These are phyloP conservation scores for Ictalurus furcatus DNA, from an alignment of 2,113 vertebrate genomes.

Conservation along the genomic window DNA sequence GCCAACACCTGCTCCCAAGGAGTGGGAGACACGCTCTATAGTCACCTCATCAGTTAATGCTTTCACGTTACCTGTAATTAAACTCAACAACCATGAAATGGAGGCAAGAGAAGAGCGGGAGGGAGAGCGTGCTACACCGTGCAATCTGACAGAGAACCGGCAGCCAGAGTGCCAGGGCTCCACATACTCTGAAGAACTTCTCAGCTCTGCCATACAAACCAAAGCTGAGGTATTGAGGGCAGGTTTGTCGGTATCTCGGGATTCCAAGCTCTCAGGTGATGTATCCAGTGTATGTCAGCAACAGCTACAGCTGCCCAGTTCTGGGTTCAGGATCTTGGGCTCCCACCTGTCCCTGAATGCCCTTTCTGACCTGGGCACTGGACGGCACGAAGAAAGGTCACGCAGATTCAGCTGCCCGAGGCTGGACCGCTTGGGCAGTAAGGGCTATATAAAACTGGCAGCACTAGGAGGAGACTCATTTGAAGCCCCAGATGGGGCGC, in stretches of 20 bases:
- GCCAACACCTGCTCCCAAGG: conserved; percentile 61
- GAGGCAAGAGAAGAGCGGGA: conserved; percentile 61
- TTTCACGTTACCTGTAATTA: conserved; percentile 84
- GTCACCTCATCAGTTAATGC: conserved; percentile 85
- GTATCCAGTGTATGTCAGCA: conserved; percentile 63
- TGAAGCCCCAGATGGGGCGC: conserved; percentile 75
- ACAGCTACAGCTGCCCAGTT: conserved; percentile 68
- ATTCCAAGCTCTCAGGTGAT: conserved; percentile 64
- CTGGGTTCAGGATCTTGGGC: conserved; percentile 62
- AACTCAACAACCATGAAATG: conserved; percentile 79
- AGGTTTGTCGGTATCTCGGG: conserved; percentile 47
- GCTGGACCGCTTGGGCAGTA: conserved; percentile 82
- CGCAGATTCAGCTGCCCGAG: conserved; percentile 83
- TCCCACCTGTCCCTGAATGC: conserved; percentile 72
- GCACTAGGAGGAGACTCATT: conserved; percentile 83
- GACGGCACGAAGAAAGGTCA: conserved; percentile 64
- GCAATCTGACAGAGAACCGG: conserved; percentile 49
- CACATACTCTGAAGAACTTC: conserved; percentile 17
- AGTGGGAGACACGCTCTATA: conserved; percentile 83
- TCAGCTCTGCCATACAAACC: conserved; percentile 27
- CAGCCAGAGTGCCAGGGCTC: conserved; percentile 43
- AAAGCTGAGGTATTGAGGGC: conserved; percentile 47
- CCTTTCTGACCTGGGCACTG: conserved; percentile 66
- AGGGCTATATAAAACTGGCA: conserved; percentile 89
- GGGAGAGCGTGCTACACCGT: conserved; percentile 25